Percentiles rank a stretch among this genome's conserved stretches.
Evolutionary conservation across 2,888 invertebrate species (phyloP).

Genomic region (Oscheius sp.): DNA sequence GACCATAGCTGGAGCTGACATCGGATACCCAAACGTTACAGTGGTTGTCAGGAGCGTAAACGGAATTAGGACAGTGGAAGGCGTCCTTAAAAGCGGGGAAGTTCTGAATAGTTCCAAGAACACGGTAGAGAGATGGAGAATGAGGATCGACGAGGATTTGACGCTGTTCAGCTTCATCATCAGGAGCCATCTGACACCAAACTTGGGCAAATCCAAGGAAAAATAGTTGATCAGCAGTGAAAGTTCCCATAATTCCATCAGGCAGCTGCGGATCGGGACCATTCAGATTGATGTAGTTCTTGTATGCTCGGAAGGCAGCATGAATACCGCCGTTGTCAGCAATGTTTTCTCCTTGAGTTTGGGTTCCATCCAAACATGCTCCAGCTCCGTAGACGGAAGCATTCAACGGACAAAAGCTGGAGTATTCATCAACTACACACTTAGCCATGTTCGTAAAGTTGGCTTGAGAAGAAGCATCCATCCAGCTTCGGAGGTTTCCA

Average conservation of each 20-base stretch:
- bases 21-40: slow-evolving; percentile 64
- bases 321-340: slow-evolving; percentile 74
- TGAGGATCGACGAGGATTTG: slow-evolving; percentile 58
- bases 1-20: slow-evolving; percentile 34
- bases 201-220: slow-evolving; percentile 59
- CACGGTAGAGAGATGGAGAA: slow-evolving; percentile 56
- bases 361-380: slow-evolving; percentile 70
- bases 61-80: slow-evolving; percentile 62
- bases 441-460: slow-evolving; percentile 56
- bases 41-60: slow-evolving; percentile 57
- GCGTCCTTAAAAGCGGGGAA: slow-evolving; percentile 68
- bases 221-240: slow-evolving; percentile 58
- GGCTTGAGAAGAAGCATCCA: slow-evolving; percentile 50
- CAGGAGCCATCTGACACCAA: slow-evolving; percentile 50
- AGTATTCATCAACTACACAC: slow-evolving; percentile 61
- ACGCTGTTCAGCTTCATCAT: slow-evolving; percentile 26
- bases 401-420: slow-evolving; percentile 59
- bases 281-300: slow-evolving; percentile 53
- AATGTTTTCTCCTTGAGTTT: slow-evolving; percentile 75
- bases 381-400: slow-evolving; percentile 37
- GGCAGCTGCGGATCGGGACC: slow-evolving; percentile 64
- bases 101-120: slow-evolving; percentile 61
- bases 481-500: slow-evolving; percentile 59
- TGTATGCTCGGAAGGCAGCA: slow-evolving; percentile 64
- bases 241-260: slow-evolving; percentile 43